These are phyloP conservation scores for Gisinianus flammeolus DNA, from an alignment of 2,888 invertebrate genomes.

Conservation along the genomic window DNA sequence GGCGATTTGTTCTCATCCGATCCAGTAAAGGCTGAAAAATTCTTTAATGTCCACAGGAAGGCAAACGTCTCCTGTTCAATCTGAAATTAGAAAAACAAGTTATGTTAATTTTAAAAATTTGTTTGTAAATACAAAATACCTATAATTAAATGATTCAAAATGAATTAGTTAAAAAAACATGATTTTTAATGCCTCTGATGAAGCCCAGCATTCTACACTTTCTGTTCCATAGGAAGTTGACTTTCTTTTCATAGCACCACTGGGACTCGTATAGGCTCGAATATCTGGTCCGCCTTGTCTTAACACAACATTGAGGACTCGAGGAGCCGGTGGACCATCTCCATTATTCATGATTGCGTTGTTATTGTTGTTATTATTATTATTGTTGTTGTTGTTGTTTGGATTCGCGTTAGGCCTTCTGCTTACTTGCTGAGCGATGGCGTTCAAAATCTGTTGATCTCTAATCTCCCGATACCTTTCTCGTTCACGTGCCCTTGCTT, in stretches of 20 bases:
- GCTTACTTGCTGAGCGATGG: constrained; percentile 26
- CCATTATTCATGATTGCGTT: neutral
- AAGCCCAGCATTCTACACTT: constrained; percentile 56
- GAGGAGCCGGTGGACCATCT: constrained; percentile 16
- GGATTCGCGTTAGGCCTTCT: constrained; percentile 4
- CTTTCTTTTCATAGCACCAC: constrained; percentile 48
- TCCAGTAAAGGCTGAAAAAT: constrained; percentile 53
- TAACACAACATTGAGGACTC: neutral
- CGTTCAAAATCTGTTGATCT: constrained; percentile 33
- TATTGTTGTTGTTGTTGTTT: constrained; percentile 6
- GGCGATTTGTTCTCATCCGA: constrained; percentile 57
- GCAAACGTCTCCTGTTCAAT: constrained; percentile 58
- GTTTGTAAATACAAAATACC: neutral
- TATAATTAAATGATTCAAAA: neutral
- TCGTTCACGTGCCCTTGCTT: constrained; percentile 43
- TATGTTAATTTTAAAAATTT: neutral
- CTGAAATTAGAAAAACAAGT: constrained; percentile 44
- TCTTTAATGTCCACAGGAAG: constrained; percentile 54
- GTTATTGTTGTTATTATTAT: neutral
- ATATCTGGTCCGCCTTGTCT: neutral
- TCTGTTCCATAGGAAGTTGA: constrained; percentile 53
- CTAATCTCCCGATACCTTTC: constrained; percentile 38
- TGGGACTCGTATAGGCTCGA: neutral
- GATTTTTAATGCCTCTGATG: constrained; percentile 51
- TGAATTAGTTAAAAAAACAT: neutral